A percentile compares a stretch with the other conserved stretches of the same genome.
Conservation (phyloP, 2,797 vertebrate species). For the Muscicapa striata region DNA sequence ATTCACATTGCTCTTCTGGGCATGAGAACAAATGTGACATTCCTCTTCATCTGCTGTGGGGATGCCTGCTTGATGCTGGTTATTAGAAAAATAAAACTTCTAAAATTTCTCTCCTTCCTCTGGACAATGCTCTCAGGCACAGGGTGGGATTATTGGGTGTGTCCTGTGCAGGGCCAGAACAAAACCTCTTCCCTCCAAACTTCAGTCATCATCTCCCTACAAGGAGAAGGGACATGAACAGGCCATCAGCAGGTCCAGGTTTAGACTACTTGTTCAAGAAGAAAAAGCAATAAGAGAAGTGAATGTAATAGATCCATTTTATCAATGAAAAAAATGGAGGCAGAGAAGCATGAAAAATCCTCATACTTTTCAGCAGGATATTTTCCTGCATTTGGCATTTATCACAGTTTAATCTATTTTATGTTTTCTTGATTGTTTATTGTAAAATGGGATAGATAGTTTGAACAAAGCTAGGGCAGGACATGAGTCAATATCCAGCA, state of each 20-base stretch:
- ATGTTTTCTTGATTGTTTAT: slow-evolving; percentile 36
- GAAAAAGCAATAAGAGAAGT: neutral
- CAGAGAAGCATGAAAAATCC: neutral
- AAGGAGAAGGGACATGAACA: neutral
- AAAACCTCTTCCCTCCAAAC: neutral
- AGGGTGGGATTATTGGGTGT: neutral
- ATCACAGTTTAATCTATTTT: slow-evolving; percentile 49
- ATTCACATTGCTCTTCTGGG: neutral
- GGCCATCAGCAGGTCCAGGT: neutral
- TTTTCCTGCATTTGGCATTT: slow-evolving; percentile 15
- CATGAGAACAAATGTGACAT: neutral
- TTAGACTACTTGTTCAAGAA: neutral
- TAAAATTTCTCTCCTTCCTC: neutral
- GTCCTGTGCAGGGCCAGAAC: neutral
- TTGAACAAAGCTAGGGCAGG: slow-evolving; percentile 29
- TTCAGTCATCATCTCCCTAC: neutral
- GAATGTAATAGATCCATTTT: neutral
- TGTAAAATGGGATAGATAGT: slow-evolving; percentile 11
- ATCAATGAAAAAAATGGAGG: neutral
- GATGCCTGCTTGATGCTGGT: neutral
- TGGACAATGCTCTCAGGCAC: neutral
- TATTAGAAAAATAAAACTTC: neutral
- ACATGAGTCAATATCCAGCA: slow-evolving; percentile 49
- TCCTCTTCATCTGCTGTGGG: neutral
- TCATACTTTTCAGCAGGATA: neutral